Evolutionary conservation across 2,113 vertebrate species (phyloP), one percentile per base, ranked within the genome.

Genomic region (Brachypodius melanocephalos): DNA sequence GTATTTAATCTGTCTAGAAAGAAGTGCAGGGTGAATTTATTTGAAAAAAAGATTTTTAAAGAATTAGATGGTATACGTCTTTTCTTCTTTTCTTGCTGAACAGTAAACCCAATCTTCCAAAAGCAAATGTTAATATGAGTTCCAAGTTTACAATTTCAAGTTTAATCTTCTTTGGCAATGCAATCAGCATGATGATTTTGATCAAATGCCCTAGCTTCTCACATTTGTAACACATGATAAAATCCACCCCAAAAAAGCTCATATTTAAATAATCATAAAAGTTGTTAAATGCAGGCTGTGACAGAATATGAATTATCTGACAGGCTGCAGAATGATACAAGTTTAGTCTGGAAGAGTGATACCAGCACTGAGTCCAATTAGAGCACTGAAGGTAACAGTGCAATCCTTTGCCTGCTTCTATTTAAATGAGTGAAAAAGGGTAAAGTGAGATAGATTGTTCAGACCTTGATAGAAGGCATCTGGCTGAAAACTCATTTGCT

Each of bases 101-200:
- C 0, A 5, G 38, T 66, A 73, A 89, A 74, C 22, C 19, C 2
- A 63, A 17, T 55, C 36, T 69, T 90, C 21, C n/a, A 55, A 83
- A 85, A 73, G 42, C n/a, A 69, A 86, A 83, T 55, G 14, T 52
- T 88, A 80, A 42, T 49, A 0, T 45, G 62, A 88, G 24, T 74
- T 76, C 29, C 40, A 78, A 78, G 43, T 57, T 83, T 76, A 75
- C 12, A 55, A 25, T 71, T 88, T 77, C 65, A 71, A 46, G 34
- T 88, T 85, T 94, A 42, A 90, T 83, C 71, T 88, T 88, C 82
- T 88, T 84, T 66, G 46, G 51, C 66, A 92, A 57, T 66, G 86
- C 40, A 86, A 22, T 80, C 61, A 84, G 49, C 32, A 14, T 58
- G 58, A 83, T 17, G 36, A 87, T 90, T 95, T 89, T 84, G 29